phyloP scores from a whole-genome alignment of 2,888 invertebrate genomes.

The Meiosimyza platycephala region DNA sequence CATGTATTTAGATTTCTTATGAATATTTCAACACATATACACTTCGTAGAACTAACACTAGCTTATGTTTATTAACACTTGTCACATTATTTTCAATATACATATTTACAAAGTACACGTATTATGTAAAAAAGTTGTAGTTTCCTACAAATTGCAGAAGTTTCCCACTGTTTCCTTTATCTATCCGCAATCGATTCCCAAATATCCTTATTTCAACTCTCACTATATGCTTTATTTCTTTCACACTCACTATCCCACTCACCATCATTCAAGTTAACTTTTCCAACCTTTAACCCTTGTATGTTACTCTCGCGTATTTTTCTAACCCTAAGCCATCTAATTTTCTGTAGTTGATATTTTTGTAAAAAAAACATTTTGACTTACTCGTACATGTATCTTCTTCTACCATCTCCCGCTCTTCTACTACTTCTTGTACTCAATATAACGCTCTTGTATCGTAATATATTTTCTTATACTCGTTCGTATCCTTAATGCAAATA shows the following conservation, averaged over 20 bases:
- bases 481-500: not conserved
- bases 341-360: slow-evolving; percentile 23
- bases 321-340: slow-evolving; percentile 13
- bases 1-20: no score
- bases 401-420: not conserved
- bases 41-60: no score
- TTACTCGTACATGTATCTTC: slow-evolving; percentile 8
- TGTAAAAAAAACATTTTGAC: not conserved
- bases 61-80: no score
- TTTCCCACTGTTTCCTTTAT: not conserved
- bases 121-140: no score
- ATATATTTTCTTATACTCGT: slow-evolving; percentile 8
- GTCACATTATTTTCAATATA: no score
- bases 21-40: no score
- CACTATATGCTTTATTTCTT: not conserved
- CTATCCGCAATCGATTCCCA: slow-evolving; percentile 2
- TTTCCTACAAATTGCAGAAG: no score
- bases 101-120: no score
- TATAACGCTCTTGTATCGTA: not conserved
- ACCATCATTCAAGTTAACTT: not conserved
- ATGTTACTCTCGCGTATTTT: slow-evolving; percentile 11
- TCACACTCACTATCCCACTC: slow-evolving; percentile 18
- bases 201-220: slow-evolving; percentile 1
- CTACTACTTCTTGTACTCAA: slow-evolving; percentile 5
- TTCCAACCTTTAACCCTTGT: not conserved